Percentiles rank a stretch among this genome's conserved stretches.
Conservation (phyloP, 2,888 invertebrate genomes). For the Apamea anceps region DNA sequence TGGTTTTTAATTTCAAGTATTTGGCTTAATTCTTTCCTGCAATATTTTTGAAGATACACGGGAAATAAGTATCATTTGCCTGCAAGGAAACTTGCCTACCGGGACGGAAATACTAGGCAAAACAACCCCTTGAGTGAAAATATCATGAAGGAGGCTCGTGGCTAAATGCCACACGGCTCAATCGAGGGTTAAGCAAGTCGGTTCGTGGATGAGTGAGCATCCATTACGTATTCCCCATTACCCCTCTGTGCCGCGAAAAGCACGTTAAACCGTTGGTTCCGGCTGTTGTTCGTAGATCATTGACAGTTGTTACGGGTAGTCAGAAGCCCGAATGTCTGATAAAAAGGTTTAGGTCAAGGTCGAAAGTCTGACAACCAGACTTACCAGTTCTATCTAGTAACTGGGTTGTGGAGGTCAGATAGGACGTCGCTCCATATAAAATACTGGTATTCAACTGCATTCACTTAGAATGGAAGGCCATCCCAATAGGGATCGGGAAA, state of each 20-base stretch:
- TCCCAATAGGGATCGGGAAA: no score
- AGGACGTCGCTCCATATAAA: no score
- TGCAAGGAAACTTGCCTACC: no score
- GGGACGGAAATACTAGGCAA: background rate
- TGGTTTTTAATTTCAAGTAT: slow-evolving; percentile 25
- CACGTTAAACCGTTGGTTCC: no score
- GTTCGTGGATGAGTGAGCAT: no score
- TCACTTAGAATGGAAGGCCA: no score
- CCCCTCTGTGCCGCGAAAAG: no score
- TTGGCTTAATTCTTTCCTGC: background rate
- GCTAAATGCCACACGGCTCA: background rate
- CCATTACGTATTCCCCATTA: no score
- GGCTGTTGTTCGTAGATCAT: background rate
- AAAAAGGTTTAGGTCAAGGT: no score
- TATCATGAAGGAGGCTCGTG: background rate
- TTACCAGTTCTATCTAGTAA: no score
- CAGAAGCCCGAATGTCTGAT: background rate
- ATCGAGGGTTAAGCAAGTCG: background rate
- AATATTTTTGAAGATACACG: background rate
- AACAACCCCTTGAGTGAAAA: background rate
- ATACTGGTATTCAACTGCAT: no score
- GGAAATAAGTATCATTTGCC: background rate
- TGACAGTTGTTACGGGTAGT: background rate
- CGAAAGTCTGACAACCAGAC: background rate
- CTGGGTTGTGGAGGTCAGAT: no score